Base-by-base conservation (phyloP, 2,113 vertebrate species). In the Glaucidium brasilianum region DNA sequence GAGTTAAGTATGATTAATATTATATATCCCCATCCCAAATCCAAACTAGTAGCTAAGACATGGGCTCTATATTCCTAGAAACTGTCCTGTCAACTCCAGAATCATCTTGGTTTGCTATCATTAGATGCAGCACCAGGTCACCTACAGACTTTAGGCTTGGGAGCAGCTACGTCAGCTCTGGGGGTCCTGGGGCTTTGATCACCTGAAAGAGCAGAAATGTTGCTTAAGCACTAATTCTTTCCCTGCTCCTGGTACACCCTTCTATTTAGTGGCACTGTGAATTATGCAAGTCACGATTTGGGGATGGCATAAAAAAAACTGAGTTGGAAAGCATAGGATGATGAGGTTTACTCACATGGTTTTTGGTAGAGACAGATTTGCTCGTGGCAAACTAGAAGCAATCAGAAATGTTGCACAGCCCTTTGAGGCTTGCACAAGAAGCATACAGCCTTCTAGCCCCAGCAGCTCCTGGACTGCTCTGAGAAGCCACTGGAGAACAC, bases 161-260 rank as follows among this genome's bases (percentile, higher is more conserved):
- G 52, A 69, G 50, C 30, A 73, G 81, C 20, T 76, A 23, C 77
- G 78, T 89, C 89, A 64, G 0, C 55, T 32, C 19, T 64, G 5
- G 29, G 23, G 6, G 14, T 47, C 32, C 23, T 79, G 22, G 49
- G 25, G 3, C 85, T 91, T 66, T 68, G 26, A 55, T 62, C 69
- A 97, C 89, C 92, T 96, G 94, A 82, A 96, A 91, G 30, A 90
- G 27, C 15, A 92, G 60, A 86, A 91, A 29, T 29, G 0, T 64
- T 12, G 15, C 25, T 53, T 86, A 72, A 88, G 29, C 35, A 74
- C 20, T 27, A 68, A 30, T 21, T 91, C 15, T 45, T 67, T 52
- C 71, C 78, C 39, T 72, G 2, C 22, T 89, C 15, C 39, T 76
- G 27, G 9, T 20, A 56, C 6, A 49, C 6, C 35, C 29, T 89